Evolutionary conservation across 2,888 invertebrate species (phyloP), one percentile per base, ranked within the genome.

Genomic region (Gortyna flavago): DNA sequence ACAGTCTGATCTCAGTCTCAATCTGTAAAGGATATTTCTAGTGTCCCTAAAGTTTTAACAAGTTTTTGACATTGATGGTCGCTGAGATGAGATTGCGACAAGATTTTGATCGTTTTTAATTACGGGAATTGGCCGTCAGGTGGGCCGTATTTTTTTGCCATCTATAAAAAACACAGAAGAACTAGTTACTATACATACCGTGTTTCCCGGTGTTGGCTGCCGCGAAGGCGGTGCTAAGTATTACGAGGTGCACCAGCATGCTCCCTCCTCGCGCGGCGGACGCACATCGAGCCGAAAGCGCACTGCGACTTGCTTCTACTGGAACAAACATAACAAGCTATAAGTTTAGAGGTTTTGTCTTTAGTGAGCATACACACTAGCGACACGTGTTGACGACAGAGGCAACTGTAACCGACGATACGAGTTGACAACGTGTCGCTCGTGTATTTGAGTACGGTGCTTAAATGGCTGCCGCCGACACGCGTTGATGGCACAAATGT

Each of bases 181-280:
- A n/a, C 13, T 59, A 8, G 4, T 57, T 7, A 44, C 0, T 29
- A 38, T 48, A 87, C 90, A 84, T 90, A 96, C 96, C 96, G 93
- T 96, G 96, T 91, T 96, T 96, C 59, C 96, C 96, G 87, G 95
- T 93, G 92, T 92, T 96, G 92, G 94, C 96, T 90, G 95, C 96
- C 95, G 95, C 96, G 85, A 96, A 91, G 88, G 96, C 96, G 94
- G 95, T 95, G 95, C 96, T 96, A 95, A 96, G 95, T 94, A 96
- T 94, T 90, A 96, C 93, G 92, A 96, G 94, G 88, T 94, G 95
- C 93, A 95, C 94, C 92, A 96, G 96, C 96, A 96, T 96, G 91
- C 95, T 96, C 95, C 93, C 93, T 91, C 92, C 92, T 91, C 89
- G 89, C 90, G 91, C 92, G 92, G 89, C 92, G 94, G 93, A 89